Evolutionary conservation across 2,797 vertebrate genomes (phyloP).

Genomic region (Enteromius anoplus): DNA sequence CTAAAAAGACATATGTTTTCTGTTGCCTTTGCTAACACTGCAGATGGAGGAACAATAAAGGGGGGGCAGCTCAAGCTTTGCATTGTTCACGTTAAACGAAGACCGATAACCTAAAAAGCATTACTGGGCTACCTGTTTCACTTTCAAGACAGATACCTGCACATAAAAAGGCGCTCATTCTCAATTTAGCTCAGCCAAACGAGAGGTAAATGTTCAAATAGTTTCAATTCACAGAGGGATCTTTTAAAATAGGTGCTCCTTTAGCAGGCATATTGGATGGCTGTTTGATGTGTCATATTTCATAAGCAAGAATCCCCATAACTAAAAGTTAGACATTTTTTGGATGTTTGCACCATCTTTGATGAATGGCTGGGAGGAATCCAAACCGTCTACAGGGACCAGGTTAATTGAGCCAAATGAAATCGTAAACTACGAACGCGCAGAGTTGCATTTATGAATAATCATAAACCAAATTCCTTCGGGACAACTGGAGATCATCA

Average conservation of each 20-base stretch:
- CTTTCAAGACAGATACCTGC: conserved; percentile 31
- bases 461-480: conserved; percentile 71
- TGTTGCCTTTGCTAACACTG: background rate
- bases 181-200: conserved; percentile 9
- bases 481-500: conserved; percentile 63
- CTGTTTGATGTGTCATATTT: conserved; percentile 60
- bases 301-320: conserved; percentile 57
- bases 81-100: conserved; percentile 32
- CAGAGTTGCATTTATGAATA: conserved; percentile 76
- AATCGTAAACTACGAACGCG: conserved; percentile 70
- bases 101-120: conserved; percentile 28
- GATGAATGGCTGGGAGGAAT: conserved; percentile 65
- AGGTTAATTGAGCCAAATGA: conserved; percentile 75
- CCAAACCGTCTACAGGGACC: conserved; percentile 64
- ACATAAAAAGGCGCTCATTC: conserved; percentile 40
- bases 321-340: conserved; percentile 58
- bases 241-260: conserved; percentile 55
- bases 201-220: conserved; percentile 59
- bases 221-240: conserved; percentile 59
- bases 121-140: conserved; percentile 35
- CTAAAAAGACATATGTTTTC: background rate
- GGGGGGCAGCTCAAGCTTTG: background rate
- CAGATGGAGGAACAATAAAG: conserved; percentile 3
- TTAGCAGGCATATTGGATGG: conserved; percentile 51
- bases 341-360: conserved; percentile 65